Conservation (phyloP, 2,113 vertebrate species). For the Lagenorhynchus albirostris region DNA sequence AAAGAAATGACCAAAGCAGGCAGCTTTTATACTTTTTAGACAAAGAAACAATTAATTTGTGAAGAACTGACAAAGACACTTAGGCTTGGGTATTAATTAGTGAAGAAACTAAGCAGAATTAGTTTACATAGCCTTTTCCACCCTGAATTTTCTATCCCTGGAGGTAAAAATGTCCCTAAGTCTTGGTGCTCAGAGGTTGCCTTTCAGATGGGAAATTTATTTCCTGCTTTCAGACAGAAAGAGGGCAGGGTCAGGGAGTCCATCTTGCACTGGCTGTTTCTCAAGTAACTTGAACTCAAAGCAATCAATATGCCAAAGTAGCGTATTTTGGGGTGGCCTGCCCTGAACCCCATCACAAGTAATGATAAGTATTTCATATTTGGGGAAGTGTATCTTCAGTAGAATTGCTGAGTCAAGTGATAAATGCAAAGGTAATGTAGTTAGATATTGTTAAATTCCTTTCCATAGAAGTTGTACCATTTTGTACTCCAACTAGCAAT, state of each 20-base stretch:
- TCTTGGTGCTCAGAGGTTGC: not conserved
- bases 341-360: not conserved
- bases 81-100: not conserved
- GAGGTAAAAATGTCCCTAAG: not conserved
- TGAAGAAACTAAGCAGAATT: not conserved
- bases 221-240: not conserved
- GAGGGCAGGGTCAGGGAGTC: not conserved
- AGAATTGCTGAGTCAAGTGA: not conserved
- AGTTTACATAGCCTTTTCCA: not conserved
- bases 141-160: not conserved
- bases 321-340: not conserved
- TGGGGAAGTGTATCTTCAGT: not conserved
- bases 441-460: not conserved
- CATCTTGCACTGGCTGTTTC: not conserved
- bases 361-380: not conserved
- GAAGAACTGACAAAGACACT: not conserved
- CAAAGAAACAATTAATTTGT: not conserved
- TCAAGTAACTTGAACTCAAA: not conserved
- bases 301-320: not conserved
- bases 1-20: not conserved
- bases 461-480: not conserved
- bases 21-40: not conserved
- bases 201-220: not conserved
- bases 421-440: not conserved
- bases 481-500: not conserved